phyloP scores from a whole-genome alignment of 53 echinoderm and acorn worm genomes.

The Glandiceps talaboti region DNA sequence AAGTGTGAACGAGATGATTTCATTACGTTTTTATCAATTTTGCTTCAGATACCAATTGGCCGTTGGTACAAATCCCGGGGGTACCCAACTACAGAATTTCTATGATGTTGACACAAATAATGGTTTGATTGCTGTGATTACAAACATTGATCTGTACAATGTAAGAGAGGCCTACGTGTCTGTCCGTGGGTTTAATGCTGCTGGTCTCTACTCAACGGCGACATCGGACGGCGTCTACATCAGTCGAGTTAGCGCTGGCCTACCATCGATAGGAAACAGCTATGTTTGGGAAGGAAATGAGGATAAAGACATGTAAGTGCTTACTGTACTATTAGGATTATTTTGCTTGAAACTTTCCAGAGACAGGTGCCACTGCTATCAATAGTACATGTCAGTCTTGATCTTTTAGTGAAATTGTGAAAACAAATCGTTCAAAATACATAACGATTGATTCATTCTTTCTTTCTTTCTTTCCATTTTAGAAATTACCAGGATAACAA shows the following conservation, averaged over 20 bases:
- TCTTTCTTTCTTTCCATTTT: no score
- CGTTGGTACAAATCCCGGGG: constrained; percentile 26
- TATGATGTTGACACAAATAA: not conserved
- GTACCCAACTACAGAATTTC: constrained; percentile 14
- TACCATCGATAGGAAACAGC: constrained; percentile 15
- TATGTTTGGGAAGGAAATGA: not conserved
- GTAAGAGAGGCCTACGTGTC: constrained; percentile 13
- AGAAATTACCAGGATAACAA: constrained; percentile 26
- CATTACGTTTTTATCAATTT: no score
- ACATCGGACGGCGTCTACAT: constrained; percentile 31
- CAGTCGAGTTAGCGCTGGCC: constrained; percentile 24
- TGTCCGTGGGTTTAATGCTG: constrained; percentile 31
- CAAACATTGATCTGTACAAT: not conserved
- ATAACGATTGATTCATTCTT: no score
- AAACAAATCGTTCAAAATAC: no score
- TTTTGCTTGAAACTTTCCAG: no score
- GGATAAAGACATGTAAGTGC: not conserved
- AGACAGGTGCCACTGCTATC: no score
- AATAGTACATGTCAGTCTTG: no score
- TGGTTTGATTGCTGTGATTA: not conserved
- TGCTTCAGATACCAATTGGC: constrained; percentile 23
- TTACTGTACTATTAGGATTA: no score
- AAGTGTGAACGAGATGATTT: no score
- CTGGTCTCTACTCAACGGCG: constrained; percentile 26
- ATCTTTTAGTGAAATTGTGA: no score